Percentiles rank a stretch among this genome's conserved stretches.
Evolutionary conservation across 2,113 vertebrate genomes (phyloP).

Genomic region (Sphyrna mokarran): DNA sequence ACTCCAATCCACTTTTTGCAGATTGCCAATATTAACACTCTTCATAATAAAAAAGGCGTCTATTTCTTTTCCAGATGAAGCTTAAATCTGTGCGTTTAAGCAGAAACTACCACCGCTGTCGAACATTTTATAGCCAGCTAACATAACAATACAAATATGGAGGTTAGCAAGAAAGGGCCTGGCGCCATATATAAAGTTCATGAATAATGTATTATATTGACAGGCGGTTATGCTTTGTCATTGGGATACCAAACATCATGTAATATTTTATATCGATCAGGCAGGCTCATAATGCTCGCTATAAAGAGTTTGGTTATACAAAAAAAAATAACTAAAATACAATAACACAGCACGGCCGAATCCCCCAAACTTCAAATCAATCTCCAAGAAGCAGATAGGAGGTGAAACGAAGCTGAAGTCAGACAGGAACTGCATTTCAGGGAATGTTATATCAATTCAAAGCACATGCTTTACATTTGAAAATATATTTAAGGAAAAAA

Average conservation of each 20-base stretch:
- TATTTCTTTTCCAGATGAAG: background rate
- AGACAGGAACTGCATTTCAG: background rate
- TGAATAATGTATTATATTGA: conserved; percentile 35
- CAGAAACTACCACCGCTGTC: background rate
- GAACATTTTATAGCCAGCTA: conserved; percentile 8
- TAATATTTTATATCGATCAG: conserved; percentile 31
- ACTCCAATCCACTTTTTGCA: background rate
- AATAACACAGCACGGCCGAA: background rate
- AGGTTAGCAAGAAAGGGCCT: conserved; percentile 18
- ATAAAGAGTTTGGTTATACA: conserved; percentile 24
- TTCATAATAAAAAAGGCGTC: background rate
- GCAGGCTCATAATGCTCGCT: background rate
- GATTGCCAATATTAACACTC: background rate
- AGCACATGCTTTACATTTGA: conserved; percentile 40
- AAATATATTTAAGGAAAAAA: conserved; percentile 52
- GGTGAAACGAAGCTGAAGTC: background rate
- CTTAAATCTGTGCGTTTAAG: background rate
- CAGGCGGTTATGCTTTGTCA: conserved; percentile 37
- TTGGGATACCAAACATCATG: conserved; percentile 35
- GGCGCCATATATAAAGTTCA: conserved; percentile 36
- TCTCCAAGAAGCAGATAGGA: background rate
- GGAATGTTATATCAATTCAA: conserved; percentile 24
- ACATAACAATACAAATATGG: conserved; percentile 37
- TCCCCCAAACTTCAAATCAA: background rate
- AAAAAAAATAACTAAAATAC: conserved; percentile 6